Conservation (phyloP, 2,797 vertebrate species). For the Melanotaenia maccullochi region DNA sequence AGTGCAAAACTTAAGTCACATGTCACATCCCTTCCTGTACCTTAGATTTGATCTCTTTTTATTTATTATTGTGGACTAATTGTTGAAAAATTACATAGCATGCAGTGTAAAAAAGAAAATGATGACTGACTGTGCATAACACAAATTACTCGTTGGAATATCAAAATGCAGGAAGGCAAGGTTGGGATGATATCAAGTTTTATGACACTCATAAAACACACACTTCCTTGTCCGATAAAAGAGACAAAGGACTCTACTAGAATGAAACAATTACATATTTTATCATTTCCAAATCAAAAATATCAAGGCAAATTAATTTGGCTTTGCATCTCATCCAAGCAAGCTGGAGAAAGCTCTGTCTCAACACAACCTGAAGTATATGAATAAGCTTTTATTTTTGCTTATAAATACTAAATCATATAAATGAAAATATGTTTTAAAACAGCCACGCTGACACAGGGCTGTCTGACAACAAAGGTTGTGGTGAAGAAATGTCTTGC, state of each 20-base stretch:
- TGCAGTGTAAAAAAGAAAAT: neutral
- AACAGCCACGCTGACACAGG: neutral
- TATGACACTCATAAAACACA: slow-evolving; percentile 32
- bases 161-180: slow-evolving; percentile 8
- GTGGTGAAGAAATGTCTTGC: slow-evolving; percentile 5
- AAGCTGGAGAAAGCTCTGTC: neutral
- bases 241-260: neutral
- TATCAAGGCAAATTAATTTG: neutral
- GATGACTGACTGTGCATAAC: slow-evolving; percentile 1
- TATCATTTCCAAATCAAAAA: neutral
- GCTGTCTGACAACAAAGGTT: slow-evolving; percentile 21
- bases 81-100: slow-evolving; percentile 1
- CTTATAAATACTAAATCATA: neutral
- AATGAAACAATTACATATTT: neutral
- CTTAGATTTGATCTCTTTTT: neutral
- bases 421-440: neutral
- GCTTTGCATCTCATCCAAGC: slow-evolving; percentile 9
- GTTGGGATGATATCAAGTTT: slow-evolving; percentile 6
- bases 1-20: neutral
- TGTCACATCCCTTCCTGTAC: neutral
- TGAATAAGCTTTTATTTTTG: neutral
- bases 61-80: neutral
- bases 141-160: slow-evolving; percentile 5
- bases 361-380: neutral
- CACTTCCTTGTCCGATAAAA: slow-evolving; percentile 41